Percentiles rank a stretch among this genome's conserved stretches.
phyloP scores from a whole-genome alignment of 2,888 invertebrate species.

The Gortyna flavago region DNA sequence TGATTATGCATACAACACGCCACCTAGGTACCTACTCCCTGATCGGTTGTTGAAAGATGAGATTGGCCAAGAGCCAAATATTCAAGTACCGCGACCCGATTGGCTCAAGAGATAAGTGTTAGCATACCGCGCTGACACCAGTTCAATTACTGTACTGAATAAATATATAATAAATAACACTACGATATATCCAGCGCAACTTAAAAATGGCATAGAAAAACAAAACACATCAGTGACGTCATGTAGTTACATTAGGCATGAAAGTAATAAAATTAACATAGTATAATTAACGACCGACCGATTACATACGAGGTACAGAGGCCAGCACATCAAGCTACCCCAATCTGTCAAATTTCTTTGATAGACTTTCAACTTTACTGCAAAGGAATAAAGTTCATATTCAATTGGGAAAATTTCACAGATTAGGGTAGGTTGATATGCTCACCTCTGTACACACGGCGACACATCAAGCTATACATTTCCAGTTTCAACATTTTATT shows the following conservation, averaged over 20 bases:
- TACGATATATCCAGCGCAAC: too few relatives aligned
- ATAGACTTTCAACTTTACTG: too few relatives aligned
- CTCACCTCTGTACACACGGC: too few relatives aligned
- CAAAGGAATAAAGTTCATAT: too few relatives aligned
- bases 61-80: constrained; percentile 34
- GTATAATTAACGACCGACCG: background rate
- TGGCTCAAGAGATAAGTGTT: constrained; percentile 26
- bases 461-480: too few relatives aligned
- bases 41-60: constrained; percentile 18
- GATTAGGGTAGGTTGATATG: too few relatives aligned
- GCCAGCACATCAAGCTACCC: too few relatives aligned
- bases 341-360: too few relatives aligned
- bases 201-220: too few relatives aligned
- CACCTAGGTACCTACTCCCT: background rate
- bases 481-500: too few relatives aligned
- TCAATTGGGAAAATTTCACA: too few relatives aligned
- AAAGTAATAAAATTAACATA: background rate
- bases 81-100: constrained; percentile 27
- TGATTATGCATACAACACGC: too few relatives aligned
- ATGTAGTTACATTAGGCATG: background rate
- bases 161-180: background rate
- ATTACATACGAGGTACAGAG: background rate
- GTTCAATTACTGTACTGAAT: background rate
- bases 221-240: background rate
- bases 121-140: constrained; percentile 8